Conservation (phyloP, 2,113 vertebrate genomes). For the Melanocharis versteri region DNA sequence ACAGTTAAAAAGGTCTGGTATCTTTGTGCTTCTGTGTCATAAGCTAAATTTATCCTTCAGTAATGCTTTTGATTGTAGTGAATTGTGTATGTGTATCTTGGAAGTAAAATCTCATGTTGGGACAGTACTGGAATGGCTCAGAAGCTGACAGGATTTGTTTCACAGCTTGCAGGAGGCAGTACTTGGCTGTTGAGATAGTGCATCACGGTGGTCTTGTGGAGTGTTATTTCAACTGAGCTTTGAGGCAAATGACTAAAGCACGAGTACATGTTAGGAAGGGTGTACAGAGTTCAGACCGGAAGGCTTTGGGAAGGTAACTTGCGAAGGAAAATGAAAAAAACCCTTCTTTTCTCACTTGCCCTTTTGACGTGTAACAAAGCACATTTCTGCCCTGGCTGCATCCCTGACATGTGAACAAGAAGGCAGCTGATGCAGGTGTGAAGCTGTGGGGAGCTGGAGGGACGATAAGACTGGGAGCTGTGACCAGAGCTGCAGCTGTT, state of each 20-base stretch:
- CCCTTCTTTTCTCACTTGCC: background rate
- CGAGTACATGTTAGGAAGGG: background rate
- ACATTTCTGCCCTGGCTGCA: background rate
- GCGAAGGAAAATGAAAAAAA: background rate
- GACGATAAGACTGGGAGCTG: rapidly evolving
- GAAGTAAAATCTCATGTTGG: background rate
- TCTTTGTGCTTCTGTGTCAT: background rate
- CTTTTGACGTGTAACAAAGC: background rate
- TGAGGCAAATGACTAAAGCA: background rate
- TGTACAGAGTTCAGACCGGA: rapidly evolving
- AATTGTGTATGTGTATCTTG: background rate
- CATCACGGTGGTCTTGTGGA: background rate
- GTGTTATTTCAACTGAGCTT: background rate
- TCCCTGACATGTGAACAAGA: background rate
- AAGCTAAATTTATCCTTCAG: background rate
- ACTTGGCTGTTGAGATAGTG: background rate
- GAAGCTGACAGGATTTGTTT: background rate
- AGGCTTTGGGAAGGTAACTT: background rate
- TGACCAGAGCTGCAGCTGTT: background rate
- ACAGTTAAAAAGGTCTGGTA: background rate
- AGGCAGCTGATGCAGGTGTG: background rate
- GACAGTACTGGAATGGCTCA: background rate
- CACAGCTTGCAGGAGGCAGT: background rate
- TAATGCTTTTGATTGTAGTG: background rate
- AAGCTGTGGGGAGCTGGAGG: background rate